phyloP scores from a whole-genome alignment of 2,113 vertebrate species.

The Anguilla japonica region DNA sequence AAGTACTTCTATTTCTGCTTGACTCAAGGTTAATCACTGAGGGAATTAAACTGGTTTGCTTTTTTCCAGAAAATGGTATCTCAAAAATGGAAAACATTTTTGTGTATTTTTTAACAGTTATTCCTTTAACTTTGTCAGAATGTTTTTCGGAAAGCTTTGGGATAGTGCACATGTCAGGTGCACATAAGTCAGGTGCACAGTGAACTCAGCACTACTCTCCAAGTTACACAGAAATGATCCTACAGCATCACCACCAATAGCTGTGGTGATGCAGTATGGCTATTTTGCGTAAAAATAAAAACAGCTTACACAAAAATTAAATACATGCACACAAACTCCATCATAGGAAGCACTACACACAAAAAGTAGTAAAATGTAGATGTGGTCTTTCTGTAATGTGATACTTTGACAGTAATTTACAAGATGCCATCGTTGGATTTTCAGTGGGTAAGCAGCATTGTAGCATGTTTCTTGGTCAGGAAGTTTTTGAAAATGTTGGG shows the following conservation, averaged over 20 bases:
- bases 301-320: neutral
- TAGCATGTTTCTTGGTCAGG: too few relatives aligned
- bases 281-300: too few relatives aligned
- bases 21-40: slow-evolving; percentile 32
- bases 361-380: neutral
- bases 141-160: neutral
- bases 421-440: neutral
- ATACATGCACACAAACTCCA: neutral
- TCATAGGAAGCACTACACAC: neutral
- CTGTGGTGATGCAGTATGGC: too few relatives aligned
- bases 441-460: neutral
- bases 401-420: neutral
- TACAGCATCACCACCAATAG: too few relatives aligned
- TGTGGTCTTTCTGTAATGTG: neutral
- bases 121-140: neutral
- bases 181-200: neutral
- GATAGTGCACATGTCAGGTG: neutral
- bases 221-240: too few relatives aligned
- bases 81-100: neutral
- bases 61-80: neutral
- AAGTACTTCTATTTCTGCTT: slow-evolving; percentile 26
- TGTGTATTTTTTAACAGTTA: neutral
- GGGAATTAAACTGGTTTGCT: slow-evolving; percentile 33
- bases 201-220: neutral
- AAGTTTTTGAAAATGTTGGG: too few relatives aligned